phyloP scores from a whole-genome alignment of 2,113 vertebrate genomes.

The Ariopsis seemanni region DNA sequence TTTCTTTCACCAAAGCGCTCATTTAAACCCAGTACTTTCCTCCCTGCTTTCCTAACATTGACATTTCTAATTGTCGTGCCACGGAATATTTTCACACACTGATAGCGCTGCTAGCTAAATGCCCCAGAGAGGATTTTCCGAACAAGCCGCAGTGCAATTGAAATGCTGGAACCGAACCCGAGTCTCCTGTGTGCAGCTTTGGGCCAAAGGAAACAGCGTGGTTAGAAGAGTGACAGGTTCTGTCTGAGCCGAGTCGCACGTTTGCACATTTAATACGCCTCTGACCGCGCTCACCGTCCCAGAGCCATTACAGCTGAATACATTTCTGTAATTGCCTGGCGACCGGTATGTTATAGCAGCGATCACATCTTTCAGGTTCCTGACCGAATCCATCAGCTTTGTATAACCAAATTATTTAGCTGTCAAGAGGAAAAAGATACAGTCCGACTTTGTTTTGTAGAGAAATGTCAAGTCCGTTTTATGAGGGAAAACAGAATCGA shows the following conservation, averaged over 20 bases:
- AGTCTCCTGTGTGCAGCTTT: not conserved
- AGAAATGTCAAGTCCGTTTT: not conserved
- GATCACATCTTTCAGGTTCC: not conserved
- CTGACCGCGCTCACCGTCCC: not conserved
- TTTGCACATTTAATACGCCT: slow-evolving; percentile 16
- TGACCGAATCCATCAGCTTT: not conserved
- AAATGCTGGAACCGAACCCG: not conserved
- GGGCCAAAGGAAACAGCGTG: not conserved
- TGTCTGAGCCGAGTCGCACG: not conserved
- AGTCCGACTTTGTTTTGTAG: not conserved
- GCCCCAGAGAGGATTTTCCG: not conserved
- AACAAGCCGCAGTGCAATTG: not conserved
- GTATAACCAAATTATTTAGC: not conserved
- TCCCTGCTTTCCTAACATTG: not conserved
- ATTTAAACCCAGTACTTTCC: not conserved
- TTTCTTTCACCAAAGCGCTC: too few relatives aligned
- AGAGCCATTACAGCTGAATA: not conserved
- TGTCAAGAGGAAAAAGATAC: not conserved
- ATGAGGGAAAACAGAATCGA: not conserved
- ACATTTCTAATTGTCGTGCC: not conserved
- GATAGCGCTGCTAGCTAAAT: not conserved
- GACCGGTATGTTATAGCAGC: not conserved
- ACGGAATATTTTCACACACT: not conserved
- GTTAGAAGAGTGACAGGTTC: slow-evolving; percentile 14
- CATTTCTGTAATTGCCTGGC: not conserved